phyloP scores from a whole-genome alignment of 2,888 invertebrate species.

The Campaea margaritaria region DNA sequence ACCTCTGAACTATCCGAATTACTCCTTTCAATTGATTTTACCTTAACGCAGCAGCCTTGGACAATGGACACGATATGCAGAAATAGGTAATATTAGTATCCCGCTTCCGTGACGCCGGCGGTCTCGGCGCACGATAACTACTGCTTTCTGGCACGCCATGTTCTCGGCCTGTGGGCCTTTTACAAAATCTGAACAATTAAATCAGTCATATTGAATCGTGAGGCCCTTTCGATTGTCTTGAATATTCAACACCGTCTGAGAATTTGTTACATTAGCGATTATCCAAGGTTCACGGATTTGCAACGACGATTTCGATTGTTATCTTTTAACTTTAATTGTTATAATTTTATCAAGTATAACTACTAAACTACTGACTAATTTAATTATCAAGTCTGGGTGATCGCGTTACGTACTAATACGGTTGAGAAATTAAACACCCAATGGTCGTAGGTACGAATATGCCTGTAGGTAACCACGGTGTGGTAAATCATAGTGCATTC shows the following conservation, averaged over 20 bases:
- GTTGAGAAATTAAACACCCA: slow-evolving; percentile 71
- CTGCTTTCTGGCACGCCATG: slow-evolving; percentile 45
- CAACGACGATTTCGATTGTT: slow-evolving; percentile 17
- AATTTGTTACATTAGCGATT: slow-evolving; percentile 27
- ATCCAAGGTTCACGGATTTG: slow-evolving; percentile 32
- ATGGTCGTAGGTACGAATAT: slow-evolving; percentile 46
- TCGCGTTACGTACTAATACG: slow-evolving; percentile 64
- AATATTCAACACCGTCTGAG: slow-evolving; percentile 44
- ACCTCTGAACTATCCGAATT: slow-evolving; percentile 68
- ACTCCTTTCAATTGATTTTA: slow-evolving; percentile 61
- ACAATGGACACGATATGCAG: slow-evolving; percentile 36
- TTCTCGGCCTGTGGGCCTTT: slow-evolving; percentile 36
- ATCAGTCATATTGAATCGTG: slow-evolving; percentile 47
- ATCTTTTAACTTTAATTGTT: slow-evolving; percentile 13
- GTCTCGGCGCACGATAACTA: slow-evolving; percentile 54
- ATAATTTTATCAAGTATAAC: slow-evolving; percentile 5
- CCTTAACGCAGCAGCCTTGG: slow-evolving; percentile 40
- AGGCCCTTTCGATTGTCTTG: slow-evolving; percentile 54
- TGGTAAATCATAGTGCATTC: slow-evolving; percentile 68
- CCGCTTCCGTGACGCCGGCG: slow-evolving; percentile 65
- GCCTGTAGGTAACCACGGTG: slow-evolving; percentile 59
- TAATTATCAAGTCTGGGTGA: slow-evolving; percentile 58
- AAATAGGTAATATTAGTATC: slow-evolving; percentile 49
- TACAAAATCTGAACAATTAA: slow-evolving; percentile 43
- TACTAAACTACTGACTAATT: slow-evolving; percentile 15